Percentiles rank a stretch among this genome's conserved stretches.
Evolutionary conservation across 2,888 invertebrate genomes (phyloP).

Genomic region (Opisthograptis luteolata): DNA sequence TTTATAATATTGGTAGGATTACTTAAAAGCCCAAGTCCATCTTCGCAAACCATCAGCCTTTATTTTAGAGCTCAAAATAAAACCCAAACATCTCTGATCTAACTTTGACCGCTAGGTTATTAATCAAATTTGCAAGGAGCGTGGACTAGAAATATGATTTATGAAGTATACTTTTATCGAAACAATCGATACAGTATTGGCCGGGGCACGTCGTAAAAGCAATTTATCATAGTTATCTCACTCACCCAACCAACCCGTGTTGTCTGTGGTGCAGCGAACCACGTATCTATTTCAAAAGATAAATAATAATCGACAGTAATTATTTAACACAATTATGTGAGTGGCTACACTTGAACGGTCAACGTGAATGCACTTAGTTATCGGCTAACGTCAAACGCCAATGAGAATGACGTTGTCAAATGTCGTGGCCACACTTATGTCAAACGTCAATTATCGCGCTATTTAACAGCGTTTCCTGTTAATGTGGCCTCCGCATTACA

Average conservation of each 20-base stretch:
- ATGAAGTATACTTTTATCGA: constrained; percentile 64
- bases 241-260: constrained; percentile 60
- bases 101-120: constrained; percentile 34
- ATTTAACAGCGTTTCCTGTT: too few relatives aligned
- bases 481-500: too few relatives aligned
- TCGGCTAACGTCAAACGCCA: too few relatives aligned
- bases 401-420: too few relatives aligned
- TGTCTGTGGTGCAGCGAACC: constrained; percentile 53
- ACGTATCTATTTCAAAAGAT: constrained; percentile 38
- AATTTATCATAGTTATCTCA: constrained; percentile 75
- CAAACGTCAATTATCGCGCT: too few relatives aligned
- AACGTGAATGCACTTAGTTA: too few relatives aligned
- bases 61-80: constrained; percentile 29
- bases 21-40: too few relatives aligned
- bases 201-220: constrained; percentile 63
- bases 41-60: background rate
- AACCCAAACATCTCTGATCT: constrained; percentile 8
- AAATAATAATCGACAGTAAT: constrained; percentile 36
- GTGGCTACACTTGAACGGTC: too few relatives aligned
- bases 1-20: too few relatives aligned
- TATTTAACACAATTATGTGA: constrained; percentile 34
- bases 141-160: constrained; percentile 46
- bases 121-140: constrained; percentile 39
- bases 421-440: too few relatives aligned
- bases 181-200: constrained; percentile 61